Evolutionary conservation across 2,797 vertebrate genomes (phyloP).

Genomic region (Todus mexicanus): DNA sequence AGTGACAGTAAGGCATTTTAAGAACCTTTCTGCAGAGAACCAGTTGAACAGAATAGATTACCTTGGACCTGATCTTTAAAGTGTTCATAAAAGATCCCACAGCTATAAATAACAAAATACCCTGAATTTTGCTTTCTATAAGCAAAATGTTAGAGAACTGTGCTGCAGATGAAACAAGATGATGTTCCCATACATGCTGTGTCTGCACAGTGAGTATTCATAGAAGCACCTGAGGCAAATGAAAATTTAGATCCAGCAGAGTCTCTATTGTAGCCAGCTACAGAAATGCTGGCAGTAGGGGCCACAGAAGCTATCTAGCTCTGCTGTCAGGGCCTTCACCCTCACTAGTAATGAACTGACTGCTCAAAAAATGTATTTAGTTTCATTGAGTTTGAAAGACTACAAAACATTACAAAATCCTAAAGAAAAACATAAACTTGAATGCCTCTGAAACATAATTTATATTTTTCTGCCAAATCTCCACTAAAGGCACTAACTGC

Average conservation of each 20-base stretch:
- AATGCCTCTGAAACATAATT: neutral
- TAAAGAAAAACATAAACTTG: neutral
- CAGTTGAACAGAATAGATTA: neutral
- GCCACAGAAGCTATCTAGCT: neutral
- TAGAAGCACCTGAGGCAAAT: neutral
- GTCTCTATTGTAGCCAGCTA: neutral
- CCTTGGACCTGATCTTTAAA: neutral
- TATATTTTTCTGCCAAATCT: neutral
- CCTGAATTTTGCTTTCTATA: neutral
- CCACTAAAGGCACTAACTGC: neutral
- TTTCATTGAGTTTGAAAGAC: neutral
- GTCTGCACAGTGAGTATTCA: neutral
- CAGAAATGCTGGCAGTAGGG: neutral
- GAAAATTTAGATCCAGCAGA: neutral
- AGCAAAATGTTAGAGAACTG: neutral
- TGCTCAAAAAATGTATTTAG: neutral
- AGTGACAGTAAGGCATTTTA: conserved; percentile 6
- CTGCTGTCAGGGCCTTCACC: neutral
- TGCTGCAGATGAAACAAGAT: neutral
- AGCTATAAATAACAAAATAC: neutral
- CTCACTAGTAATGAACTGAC: neutral
- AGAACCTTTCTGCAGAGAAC: neutral
- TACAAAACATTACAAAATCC: neutral
- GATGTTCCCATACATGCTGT: neutral
- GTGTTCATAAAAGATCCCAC: neutral